Evolutionary conservation across 2,888 invertebrate species (phyloP).

Genomic region (Spodoptera exigua): DNA sequence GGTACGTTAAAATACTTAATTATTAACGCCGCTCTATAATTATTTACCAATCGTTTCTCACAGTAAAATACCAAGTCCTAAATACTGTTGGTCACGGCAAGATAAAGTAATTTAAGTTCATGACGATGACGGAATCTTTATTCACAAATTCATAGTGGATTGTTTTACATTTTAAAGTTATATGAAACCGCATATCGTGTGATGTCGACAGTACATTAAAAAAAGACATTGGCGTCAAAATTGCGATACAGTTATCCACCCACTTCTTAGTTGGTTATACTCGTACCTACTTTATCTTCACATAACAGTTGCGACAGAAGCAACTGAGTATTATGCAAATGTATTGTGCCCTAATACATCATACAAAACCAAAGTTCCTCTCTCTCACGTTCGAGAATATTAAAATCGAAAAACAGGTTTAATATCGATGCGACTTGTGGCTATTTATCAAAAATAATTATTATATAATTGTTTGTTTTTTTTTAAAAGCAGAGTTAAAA

Average conservation of each 20-base stretch:
- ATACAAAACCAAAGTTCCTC: not conserved
- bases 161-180: slow-evolving; percentile 58
- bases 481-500: too few relatives aligned
- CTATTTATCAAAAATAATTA: too few relatives aligned
- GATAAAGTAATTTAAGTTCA: slow-evolving; percentile 29
- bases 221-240: slow-evolving; percentile 43
- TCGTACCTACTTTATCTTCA: slow-evolving; percentile 28
- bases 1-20: slow-evolving; percentile 18
- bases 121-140: slow-evolving; percentile 46
- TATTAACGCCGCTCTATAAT: slow-evolving; percentile 22
- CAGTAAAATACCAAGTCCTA: slow-evolving; percentile 24
- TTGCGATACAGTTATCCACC: slow-evolving; percentile 50
- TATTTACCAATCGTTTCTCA: slow-evolving; percentile 49
- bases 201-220: slow-evolving; percentile 57
- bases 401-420: not conserved
- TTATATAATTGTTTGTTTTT: too few relatives aligned
- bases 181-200: slow-evolving; percentile 36
- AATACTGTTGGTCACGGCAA: slow-evolving; percentile 19
- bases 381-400: not conserved
- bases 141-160: slow-evolving; percentile 60
- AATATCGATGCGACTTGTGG: too few relatives aligned
- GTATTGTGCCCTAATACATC: slow-evolving; percentile 38
- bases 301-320: slow-evolving; percentile 44
- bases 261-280: slow-evolving; percentile 21
- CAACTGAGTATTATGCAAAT: slow-evolving; percentile 49